Percentiles rank a stretch among this genome's conserved stretches.
These are phyloP conservation scores for Hypolimnas misippus DNA, from an alignment of 2,888 invertebrate genomes.

Conservation along the genomic window DNA sequence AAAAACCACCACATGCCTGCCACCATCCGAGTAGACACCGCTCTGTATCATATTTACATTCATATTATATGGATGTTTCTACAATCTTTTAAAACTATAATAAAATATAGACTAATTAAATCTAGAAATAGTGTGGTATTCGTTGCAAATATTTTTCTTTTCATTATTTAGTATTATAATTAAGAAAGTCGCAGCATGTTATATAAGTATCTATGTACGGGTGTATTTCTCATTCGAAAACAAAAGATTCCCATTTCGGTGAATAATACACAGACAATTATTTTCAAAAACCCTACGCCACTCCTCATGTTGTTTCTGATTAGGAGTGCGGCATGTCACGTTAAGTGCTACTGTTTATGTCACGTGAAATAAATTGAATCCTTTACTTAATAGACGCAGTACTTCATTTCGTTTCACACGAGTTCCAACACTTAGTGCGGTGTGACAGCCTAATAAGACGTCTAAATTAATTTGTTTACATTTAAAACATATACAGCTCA, in stretches of 20 bases:
- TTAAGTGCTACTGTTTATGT: constrained; percentile 19
- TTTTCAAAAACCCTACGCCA: constrained; percentile 18
- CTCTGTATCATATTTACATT: constrained; percentile 77
- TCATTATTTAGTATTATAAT: no score
- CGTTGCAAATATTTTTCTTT: no score
- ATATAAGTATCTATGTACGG: neutral
- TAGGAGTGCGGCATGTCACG: constrained; percentile 15
- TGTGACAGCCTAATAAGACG: constrained; percentile 4
- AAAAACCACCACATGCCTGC: constrained; percentile 99
- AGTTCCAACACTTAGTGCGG: constrained; percentile 14
- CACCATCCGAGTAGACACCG: constrained; percentile 94
- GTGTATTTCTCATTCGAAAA: neutral
- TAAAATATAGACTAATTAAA: no score
- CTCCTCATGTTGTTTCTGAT: constrained; percentile 21
- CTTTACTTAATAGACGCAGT: constrained; percentile 3
- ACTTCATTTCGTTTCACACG: constrained; percentile 1
- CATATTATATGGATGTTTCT: constrained; percentile 19
- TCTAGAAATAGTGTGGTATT: no score
- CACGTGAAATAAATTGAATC: constrained; percentile 20
- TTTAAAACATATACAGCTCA: neutral
- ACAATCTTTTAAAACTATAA: no score
- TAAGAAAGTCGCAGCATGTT: no score
- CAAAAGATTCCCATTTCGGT: neutral
- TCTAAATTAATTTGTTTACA: constrained; percentile 16
- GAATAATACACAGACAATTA: constrained; percentile 21